Evolutionary conservation across 2,888 invertebrate genomes (phyloP).

Genomic region (Torymus auratus): DNA sequence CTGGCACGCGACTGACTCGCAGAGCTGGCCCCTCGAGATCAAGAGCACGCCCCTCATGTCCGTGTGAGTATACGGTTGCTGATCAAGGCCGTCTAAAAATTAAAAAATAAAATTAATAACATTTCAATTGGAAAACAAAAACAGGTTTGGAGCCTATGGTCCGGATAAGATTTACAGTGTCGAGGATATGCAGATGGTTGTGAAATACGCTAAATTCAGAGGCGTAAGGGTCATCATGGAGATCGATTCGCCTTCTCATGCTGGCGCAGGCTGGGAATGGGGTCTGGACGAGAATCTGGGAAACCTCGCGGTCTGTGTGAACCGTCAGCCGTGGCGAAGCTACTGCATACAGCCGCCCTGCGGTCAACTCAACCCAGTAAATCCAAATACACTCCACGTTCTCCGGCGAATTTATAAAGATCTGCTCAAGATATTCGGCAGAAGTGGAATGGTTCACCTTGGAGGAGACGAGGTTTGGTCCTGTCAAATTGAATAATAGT

Average conservation of each 20-base stretch:
- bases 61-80: constrained; percentile 60
- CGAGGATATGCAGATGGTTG: constrained; percentile 82
- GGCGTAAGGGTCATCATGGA: constrained; percentile 93
- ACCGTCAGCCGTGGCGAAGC: constrained; percentile 83
- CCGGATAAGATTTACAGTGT: constrained; percentile 83
- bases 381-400: constrained; percentile 83
- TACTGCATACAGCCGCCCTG: constrained; percentile 90
- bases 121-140: neutral
- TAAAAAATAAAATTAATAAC: neutral
- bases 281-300: constrained; percentile 81
- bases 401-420: constrained; percentile 85
- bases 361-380: constrained; percentile 89
- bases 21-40: constrained; percentile 92
- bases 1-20: constrained; percentile 94
- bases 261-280: constrained; percentile 91
- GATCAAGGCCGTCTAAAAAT: neutral
- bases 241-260: constrained; percentile 92
- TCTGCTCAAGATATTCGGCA: constrained; percentile 80
- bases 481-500: no score
- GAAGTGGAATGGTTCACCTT: constrained; percentile 85
- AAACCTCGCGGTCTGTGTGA: constrained; percentile 83
- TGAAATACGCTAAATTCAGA: constrained; percentile 86
- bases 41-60: constrained; percentile 84
- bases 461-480: constrained; percentile 88
- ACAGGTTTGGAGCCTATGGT: constrained; percentile 86